Evolutionary conservation across 1,140 invertebrate genomes (phyloP).

Genomic region (Monochamus saltuarius): DNA sequence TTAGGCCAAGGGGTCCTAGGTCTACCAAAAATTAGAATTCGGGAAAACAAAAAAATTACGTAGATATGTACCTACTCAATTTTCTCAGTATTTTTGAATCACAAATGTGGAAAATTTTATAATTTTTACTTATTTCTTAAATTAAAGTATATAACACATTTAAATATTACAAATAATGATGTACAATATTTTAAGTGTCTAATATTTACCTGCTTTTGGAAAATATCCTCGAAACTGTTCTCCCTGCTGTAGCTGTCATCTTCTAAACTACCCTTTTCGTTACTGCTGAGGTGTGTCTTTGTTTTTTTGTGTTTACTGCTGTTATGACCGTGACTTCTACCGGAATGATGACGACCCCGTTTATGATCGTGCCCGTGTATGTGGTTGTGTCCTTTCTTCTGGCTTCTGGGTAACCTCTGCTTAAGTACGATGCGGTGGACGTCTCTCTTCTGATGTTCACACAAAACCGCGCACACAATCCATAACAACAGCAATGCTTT

Average conservation of each 20-base stretch:
- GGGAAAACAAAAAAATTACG: no score
- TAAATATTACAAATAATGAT: not conserved
- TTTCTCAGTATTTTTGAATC: no score
- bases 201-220: constrained; percentile 3
- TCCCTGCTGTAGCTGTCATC: constrained; percentile 11
- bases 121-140: no score
- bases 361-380: not conserved
- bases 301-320: constrained; percentile 2
- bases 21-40: no score
- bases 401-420: constrained; percentile 10
- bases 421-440: constrained; percentile 12
- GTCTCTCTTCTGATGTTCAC: constrained; percentile 13
- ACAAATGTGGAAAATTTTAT: no score
- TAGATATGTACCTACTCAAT: no score
- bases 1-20: no score
- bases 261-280: constrained; percentile 1
- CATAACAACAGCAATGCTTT: not conserved
- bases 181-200: not conserved
- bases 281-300: not conserved
- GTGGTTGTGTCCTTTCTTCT: constrained; percentile 3
- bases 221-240: constrained; percentile 11
- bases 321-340: not conserved
- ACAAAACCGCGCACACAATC: not conserved
- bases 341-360: no score
- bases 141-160: not conserved